Base-by-base conservation (phyloP, 2,888 invertebrate species). In the Epistrophella euchroma region DNA sequence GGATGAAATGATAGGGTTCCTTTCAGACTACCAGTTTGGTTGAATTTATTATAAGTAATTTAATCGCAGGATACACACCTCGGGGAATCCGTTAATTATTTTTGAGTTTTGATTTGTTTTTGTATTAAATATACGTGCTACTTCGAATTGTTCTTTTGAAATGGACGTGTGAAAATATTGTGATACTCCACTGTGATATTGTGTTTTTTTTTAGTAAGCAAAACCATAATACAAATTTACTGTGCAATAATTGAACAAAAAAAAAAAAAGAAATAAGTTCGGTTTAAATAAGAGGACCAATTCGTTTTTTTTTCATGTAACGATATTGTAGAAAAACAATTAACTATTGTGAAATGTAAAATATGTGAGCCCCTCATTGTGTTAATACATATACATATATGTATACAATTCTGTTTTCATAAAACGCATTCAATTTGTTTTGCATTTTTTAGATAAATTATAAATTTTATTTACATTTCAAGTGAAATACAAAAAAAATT, bases 171-270 rank as follows among this genome's bases (percentile, higher is more conserved):
- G 22, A 56, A 9, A 19, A 17, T 2, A 64, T 45, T 81, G 81
- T 81, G 81, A 78, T 78, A 72, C 15, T 47, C 4, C 56, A 64
- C 55, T 78, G 78, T 78, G 78, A 78, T 78, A 64, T 32, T 32
- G 35, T 66, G 32, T 32, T 32, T 7, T 32, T 7, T 5, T 32
- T 7, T 32, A 32, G 9, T 32, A 7, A 5, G 32, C 32, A 32
- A 32, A 7, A 5, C 32, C 6, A 32, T 28, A 5, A 3, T 28
- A 32, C 32, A 28, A 28, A 28, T 5, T 4, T 32, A 32, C 28
- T 43, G 77, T 77, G 77, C 62, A 77, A 77, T 71, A 68, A 32
- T 52, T n/a, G 17, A 43, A 35, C 6, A 10, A 75, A 3, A 43
- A 64, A 35, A 11, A 10, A 75, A 3, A 43, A 64, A 45, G 28